A percentile compares a stretch with the other conserved stretches of the same genome.
phyloP scores from a whole-genome alignment of 1,140 invertebrate species.

The Lutraria rhynchaena region DNA sequence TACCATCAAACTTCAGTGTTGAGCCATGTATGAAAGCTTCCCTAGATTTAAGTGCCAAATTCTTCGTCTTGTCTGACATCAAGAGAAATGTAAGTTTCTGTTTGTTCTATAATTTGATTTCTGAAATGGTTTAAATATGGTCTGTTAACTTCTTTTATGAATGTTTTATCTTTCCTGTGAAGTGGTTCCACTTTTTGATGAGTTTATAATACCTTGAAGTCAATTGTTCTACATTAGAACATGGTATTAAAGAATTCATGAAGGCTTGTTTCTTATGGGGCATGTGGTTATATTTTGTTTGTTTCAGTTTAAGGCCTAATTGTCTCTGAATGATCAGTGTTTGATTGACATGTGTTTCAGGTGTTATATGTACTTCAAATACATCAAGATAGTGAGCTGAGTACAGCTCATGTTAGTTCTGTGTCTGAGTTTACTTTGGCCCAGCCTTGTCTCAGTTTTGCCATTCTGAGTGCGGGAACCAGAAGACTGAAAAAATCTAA shows the following conservation, averaged over 20 bases:
- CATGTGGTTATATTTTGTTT: no score
- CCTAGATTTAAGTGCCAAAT: conserved; percentile 91
- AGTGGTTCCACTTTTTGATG: no score
- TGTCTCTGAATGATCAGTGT: no score
- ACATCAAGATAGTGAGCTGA: conserved; percentile 84
- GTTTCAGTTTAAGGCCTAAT: no score
- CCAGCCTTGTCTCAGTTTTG: conserved; percentile 92
- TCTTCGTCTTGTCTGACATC: conserved; percentile 93
- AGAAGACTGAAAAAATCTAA: conserved; percentile 76
- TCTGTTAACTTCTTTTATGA: no score
- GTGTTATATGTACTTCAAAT: conserved; percentile 91
- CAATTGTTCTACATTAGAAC: no score
- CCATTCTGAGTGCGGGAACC: conserved; percentile 89
- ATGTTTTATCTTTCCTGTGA: no score
- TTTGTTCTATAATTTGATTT: background rate
- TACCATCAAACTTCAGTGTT: conserved; percentile 63
- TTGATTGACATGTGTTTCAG: conserved; percentile 77
- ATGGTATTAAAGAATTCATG: background rate
- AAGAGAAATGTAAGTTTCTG: conserved; percentile 84
- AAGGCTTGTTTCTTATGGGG: background rate
- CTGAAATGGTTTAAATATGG: no score
- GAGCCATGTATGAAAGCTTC: conserved; percentile 87
- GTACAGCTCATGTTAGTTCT: conserved; percentile 85
- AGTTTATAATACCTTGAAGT: no score
- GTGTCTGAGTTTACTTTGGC: conserved; percentile 92